phyloP scores from a whole-genome alignment of 2,113 vertebrate species.

The Rafetus swinhoei region DNA sequence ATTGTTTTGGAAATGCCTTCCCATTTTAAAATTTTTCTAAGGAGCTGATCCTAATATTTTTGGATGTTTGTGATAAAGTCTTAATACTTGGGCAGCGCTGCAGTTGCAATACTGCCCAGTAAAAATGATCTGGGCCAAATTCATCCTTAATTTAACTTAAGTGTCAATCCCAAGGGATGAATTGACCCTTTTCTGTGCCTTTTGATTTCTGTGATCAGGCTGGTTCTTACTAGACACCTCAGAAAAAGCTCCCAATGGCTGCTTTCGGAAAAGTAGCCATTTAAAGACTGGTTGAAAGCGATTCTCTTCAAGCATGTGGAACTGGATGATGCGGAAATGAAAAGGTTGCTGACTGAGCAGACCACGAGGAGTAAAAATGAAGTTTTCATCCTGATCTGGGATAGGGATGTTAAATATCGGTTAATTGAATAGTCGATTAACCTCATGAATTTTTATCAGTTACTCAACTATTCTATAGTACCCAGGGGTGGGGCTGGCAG shows the following conservation, averaged over 20 bases:
- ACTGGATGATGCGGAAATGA: neutral
- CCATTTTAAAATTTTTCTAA: neutral
- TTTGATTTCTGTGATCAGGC: neutral
- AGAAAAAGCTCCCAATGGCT: neutral
- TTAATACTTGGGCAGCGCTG: neutral
- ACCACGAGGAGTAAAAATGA: neutral
- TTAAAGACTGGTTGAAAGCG: conserved; percentile 60
- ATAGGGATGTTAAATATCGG: too few relatives aligned
- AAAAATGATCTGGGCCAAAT: neutral
- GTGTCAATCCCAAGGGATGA: neutral
- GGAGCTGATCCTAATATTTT: neutral
- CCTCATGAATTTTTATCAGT: too few relatives aligned
- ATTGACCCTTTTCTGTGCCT: neutral
- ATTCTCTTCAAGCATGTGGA: conserved; percentile 28
- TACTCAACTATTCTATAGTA: too few relatives aligned
- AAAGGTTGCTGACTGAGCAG: neutral
- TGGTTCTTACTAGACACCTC: conserved; percentile 21
- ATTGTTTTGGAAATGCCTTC: neutral
- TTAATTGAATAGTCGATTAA: too few relatives aligned
- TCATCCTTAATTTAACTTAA: neutral
- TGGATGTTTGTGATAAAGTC: neutral
- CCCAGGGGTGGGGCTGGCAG: too few relatives aligned
- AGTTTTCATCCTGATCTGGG: neutral
- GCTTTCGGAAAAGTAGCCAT: conserved; percentile 3
- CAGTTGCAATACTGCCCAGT: neutral